These are phyloP conservation scores for Dinocampus coccinellae DNA, from an alignment of 2,888 invertebrate species.

Conservation along the genomic window DNA sequence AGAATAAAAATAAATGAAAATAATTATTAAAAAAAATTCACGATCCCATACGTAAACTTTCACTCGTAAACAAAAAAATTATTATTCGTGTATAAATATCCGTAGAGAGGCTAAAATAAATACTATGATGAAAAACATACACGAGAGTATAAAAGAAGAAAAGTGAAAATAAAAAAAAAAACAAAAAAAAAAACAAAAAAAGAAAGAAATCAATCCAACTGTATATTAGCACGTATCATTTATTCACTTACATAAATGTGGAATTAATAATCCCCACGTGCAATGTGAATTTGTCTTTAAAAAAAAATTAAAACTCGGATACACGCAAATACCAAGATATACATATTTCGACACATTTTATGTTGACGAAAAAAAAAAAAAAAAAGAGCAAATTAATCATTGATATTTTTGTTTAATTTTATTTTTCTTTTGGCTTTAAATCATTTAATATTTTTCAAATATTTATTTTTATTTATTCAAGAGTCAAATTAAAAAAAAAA, in stretches of 20 bases:
- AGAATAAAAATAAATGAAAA: background rate
- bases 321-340: constrained; percentile 16
- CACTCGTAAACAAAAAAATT: background rate
- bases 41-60: background rate
- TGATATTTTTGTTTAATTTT: constrained; percentile 15
- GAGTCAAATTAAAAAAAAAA: background rate
- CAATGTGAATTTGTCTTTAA: constrained; percentile 4
- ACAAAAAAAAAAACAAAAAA: background rate
- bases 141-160: background rate
- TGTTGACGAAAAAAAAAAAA: constrained; percentile 9
- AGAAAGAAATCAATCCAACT: background rate
- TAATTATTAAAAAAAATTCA: background rate
- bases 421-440: constrained; percentile 13
- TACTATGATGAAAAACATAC: background rate
- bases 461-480: constrained; percentile 21
- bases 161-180: background rate
- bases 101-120: background rate
- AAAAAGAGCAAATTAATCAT: constrained; percentile 8
- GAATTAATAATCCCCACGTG: constrained; percentile 16
- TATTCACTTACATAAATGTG: constrained; percentile 1
- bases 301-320: background rate
- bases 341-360: background rate
- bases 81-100: background rate
- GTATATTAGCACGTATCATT: constrained; percentile 4
- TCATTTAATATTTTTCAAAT: background rate